phyloP scores from a whole-genome alignment of 2,113 vertebrate genomes.

The Spilogale gracilis region DNA sequence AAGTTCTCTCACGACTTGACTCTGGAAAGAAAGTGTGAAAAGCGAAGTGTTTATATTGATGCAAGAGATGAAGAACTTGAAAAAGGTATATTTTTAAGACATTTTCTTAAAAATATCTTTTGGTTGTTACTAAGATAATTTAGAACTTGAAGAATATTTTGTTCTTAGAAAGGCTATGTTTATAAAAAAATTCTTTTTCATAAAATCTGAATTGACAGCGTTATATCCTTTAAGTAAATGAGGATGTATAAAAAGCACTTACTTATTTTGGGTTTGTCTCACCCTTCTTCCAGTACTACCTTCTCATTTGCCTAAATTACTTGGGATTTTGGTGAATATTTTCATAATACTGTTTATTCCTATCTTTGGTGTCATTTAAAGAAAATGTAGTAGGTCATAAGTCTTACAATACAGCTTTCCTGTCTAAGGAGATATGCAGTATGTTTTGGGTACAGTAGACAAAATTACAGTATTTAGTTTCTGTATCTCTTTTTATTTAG shows the following conservation, averaged over 20 bases:
- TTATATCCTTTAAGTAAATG: constrained; percentile 20
- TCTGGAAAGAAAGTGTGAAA: constrained; percentile 98
- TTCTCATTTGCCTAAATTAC: not conserved
- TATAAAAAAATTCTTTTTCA: not conserved
- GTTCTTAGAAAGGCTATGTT: not conserved
- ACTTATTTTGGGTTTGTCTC: not conserved
- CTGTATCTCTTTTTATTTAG: constrained; percentile 84
- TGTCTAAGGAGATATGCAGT: not conserved
- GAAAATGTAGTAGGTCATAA: not conserved
- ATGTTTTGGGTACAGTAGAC: not conserved
- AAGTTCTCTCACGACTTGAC: constrained; percentile 98
- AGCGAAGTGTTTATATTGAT: constrained; percentile 97
- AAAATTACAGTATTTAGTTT: not conserved
- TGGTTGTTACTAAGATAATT: not conserved
- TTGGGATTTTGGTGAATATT: not conserved
- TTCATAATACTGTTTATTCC: not conserved
- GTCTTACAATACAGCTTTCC: not conserved
- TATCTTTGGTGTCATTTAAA: constrained; percentile 38
- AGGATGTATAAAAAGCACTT: not conserved
- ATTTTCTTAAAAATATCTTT: not conserved
- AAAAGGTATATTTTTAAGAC: constrained; percentile 89
- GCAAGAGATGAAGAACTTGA: constrained; percentile 97
- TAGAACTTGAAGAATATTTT: constrained; percentile 40
- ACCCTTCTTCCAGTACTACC: not conserved
- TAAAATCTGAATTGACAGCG: not conserved